Base-by-base conservation (phyloP, 2,113 vertebrate genomes). In the Rutilus rutilus region DNA sequence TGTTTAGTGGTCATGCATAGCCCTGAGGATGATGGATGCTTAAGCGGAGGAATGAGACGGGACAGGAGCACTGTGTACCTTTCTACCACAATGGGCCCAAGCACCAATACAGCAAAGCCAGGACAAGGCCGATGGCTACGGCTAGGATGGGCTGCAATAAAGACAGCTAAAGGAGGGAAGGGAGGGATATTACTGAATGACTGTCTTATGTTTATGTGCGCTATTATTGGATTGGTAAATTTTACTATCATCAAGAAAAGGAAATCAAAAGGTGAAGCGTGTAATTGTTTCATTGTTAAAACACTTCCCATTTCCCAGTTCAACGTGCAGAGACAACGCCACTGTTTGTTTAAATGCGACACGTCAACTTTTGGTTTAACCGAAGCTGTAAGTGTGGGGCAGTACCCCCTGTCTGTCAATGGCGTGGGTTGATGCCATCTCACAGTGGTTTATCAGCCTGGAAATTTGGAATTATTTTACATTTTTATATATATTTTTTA, bases 91-190 rank as follows among this genome's bases (percentile, higher is more conserved):
- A 97, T 96, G 97, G 97, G 95, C 97, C 96, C 97, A 97, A 98
- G 97, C 97, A 99, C 98, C 98, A 99, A 96, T 95, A 97, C 97
- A 99, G 97, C 97, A 98, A 97, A 97, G 96, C 98, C 98, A 99
- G 97, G 97, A 98, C 95, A 96, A 99, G 97, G 96, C 97, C 96
- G 96, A 97, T 96, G 97, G 97, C 96, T 96, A 98, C 94, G 96
- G 98, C 97, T 97, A 97, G 98, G 97, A 98, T 95, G 93, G 98
- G 97, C 96, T 97, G 97, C 96, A 97, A 97, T 95, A 97, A 95
- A 96, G 96, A 96, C 91, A 97, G 97, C 98, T 99, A 96, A 96
- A 96, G 97, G 96, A 98, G 96, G 98, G 96, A 98, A 99, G 97
- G 97, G 96, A 98, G 96, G 97, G 96, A 99, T 96, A 97, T 97